Conservation (phyloP, 2,113 vertebrate species). For the Myotis brandtii region DNA sequence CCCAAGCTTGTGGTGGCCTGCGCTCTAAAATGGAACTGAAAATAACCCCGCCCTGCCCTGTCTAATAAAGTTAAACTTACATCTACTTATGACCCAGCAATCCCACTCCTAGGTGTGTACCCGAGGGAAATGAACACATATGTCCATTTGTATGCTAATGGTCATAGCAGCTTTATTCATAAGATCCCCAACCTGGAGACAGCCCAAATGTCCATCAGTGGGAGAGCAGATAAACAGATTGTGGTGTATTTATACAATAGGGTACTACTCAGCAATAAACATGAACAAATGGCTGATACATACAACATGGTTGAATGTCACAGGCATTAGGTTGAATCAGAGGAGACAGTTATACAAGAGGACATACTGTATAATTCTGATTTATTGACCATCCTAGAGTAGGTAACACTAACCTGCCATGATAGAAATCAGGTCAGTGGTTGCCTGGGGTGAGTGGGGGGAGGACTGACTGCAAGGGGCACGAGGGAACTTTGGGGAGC, state of each 20-base stretch:
- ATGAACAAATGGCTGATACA: neutral
- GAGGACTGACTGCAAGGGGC: neutral
- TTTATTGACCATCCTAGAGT: neutral
- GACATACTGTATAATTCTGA: neutral
- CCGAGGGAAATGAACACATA: neutral
- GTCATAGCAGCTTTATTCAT: neutral
- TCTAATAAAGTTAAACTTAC: neutral
- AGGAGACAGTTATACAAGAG: neutral
- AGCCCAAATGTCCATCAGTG: rapidly evolving
- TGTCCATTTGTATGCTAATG: neutral
- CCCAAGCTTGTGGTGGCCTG: neutral
- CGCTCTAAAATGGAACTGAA: neutral
- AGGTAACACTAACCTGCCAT: neutral
- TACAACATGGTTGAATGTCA: neutral
- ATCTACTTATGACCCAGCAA: neutral
- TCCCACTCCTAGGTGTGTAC: neutral
- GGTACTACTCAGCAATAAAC: neutral
- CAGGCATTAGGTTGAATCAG: neutral
- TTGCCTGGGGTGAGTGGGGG: neutral
- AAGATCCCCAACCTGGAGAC: neutral
- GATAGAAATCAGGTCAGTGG: neutral
- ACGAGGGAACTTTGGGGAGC: neutral
- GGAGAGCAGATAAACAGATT: neutral
- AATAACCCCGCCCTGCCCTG: neutral
- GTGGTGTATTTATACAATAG: neutral